Evolutionary conservation across 1,140 invertebrate genomes (phyloP).

Genomic region (Drosophila ananassae): DNA sequence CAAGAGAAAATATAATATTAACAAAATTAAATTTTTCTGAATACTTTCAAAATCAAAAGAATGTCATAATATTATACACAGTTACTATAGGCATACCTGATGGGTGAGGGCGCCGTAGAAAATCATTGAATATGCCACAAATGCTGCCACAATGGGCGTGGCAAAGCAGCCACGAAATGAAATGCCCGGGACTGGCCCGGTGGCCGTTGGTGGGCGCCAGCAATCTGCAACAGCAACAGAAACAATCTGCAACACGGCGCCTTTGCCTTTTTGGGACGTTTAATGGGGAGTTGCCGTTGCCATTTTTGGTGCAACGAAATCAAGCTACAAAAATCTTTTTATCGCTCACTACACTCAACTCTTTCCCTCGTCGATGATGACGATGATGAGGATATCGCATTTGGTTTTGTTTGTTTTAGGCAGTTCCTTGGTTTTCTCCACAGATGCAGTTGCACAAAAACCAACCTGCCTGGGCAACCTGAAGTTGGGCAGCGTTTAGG

Average conservation of each 20-base stretch:
- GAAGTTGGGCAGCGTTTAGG: conserved; percentile 18
- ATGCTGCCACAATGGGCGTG: conserved; percentile 59
- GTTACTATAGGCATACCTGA: not conserved
- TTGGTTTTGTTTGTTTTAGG: conserved; percentile 16
- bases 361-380: conserved; percentile 28
- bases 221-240: conserved; percentile 37
- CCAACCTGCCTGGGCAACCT: conserved; percentile 41
- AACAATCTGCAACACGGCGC: conserved; percentile 47
- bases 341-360: conserved; percentile 43
- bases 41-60: no score
- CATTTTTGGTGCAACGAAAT: conserved; percentile 80
- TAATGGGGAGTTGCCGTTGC: conserved; percentile 81
- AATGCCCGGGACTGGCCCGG: conserved; percentile 61
- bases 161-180: conserved; percentile 60
- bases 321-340: conserved; percentile 76
- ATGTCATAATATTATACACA: no score
- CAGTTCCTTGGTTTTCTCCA: conserved; percentile 37
- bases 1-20: no score
- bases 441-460: conserved; percentile 58
- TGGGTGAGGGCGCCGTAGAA: conserved; percentile 40
- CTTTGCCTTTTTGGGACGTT: conserved; percentile 78
- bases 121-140: conserved; percentile 71
- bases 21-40: no score
- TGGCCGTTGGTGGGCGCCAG: conserved; percentile 74
- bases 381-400: conserved; percentile 40